These are phyloP conservation scores for Montipora capitata DNA, from an alignment of 92 coral and sea anemone genomes.

Conservation along the genomic window DNA sequence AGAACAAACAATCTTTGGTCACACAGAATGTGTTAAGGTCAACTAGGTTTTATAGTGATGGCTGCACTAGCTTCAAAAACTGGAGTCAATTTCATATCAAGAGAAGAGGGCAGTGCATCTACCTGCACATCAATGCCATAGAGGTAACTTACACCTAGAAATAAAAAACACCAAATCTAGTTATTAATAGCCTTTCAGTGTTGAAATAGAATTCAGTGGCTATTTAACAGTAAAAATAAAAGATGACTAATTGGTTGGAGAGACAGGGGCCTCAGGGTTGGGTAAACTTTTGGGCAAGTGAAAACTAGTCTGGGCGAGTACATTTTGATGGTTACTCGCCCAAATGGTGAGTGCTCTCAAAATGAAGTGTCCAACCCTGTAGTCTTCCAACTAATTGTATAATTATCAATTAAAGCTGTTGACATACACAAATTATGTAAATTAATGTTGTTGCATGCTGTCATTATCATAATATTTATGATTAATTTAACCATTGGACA, in stretches of 20 bases:
- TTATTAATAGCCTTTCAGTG: not conserved
- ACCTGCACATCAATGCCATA: conserved; percentile 10
- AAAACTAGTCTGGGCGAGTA: not conserved
- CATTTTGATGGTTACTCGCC: no score
- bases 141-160: conserved; percentile 4
- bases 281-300: conserved; percentile 9
- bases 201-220: not conserved
- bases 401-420: conserved; percentile 12
- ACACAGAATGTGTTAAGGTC: conserved; percentile 8
- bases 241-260: conserved; percentile 18
- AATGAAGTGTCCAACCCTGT: not conserved
- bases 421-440: conserved; percentile 8
- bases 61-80: not conserved
- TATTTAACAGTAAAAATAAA: conserved; percentile 1
- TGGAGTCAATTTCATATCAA: conserved; percentile 1
- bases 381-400: conserved; percentile 11
- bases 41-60: not conserved
- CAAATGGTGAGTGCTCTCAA: no score
- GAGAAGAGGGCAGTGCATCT: conserved; percentile 12
- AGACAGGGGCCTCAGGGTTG: conserved; percentile 4
- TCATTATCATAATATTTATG: conserved; percentile 11
- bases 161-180: not conserved
- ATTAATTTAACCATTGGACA: conserved; percentile 10
- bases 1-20: conserved; percentile 14
- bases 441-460: conserved; percentile 4